Evolutionary conservation across 2,797 vertebrate genomes (phyloP).

Genomic region (Myotis myotis): DNA sequence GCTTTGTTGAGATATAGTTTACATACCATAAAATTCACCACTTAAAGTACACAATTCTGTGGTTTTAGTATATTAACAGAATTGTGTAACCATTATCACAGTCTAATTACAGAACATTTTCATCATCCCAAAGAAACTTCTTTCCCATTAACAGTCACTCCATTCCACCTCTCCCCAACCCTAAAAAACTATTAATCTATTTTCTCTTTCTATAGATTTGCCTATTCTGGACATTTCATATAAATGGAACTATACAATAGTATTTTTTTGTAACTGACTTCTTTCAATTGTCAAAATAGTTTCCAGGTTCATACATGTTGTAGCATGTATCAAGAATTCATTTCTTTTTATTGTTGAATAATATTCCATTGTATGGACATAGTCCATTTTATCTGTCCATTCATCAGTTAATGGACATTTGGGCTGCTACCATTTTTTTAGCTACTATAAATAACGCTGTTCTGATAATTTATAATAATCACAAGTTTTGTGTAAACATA

Average conservation of each 20-base stretch:
- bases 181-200: neutral
- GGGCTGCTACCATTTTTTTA: neutral
- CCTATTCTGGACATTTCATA: neutral
- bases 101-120: conserved; percentile 11
- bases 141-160: neutral
- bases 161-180: neutral
- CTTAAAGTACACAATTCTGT: neutral
- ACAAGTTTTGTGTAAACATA: neutral
- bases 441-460: neutral
- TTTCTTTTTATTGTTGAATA: neutral
- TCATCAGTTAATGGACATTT: neutral
- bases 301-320: neutral
- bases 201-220: neutral
- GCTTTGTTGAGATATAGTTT: neutral
- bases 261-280: neutral
- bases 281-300: neutral
- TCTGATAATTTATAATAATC: neutral
- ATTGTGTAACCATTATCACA: neutral
- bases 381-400: neutral
- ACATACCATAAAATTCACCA: neutral
- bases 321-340: neutral
- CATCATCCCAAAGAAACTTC: neutral
- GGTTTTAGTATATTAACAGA: neutral
- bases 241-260: neutral
- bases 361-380: neutral